Conservation (phyloP, 2,797 vertebrate species). For the Sylvilagus floridanus region DNA sequence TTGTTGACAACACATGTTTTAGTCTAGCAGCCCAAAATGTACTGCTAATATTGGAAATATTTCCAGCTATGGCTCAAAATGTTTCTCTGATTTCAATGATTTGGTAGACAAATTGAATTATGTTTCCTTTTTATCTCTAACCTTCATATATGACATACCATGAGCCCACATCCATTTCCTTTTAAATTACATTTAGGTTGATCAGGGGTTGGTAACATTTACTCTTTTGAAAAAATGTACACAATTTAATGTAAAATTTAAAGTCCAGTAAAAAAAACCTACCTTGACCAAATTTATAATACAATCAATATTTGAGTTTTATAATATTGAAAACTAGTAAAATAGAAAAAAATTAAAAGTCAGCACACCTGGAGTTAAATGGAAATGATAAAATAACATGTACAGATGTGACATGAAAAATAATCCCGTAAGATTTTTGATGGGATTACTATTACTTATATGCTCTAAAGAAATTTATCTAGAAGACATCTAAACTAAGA, state of each 20-base stretch:
- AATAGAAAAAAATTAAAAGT: background rate
- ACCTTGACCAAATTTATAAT: background rate
- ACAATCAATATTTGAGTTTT: background rate
- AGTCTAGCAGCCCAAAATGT: slow-evolving; percentile 24
- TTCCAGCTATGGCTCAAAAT: background rate
- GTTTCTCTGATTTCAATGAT: background rate
- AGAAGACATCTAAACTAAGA: background rate
- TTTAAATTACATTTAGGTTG: background rate
- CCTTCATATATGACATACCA: background rate
- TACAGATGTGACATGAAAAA: background rate
- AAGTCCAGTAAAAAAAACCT: background rate
- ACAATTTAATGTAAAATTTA: background rate
- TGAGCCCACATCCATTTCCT: background rate
- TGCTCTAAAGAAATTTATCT: background rate
- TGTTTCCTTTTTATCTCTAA: slow-evolving; percentile 5
- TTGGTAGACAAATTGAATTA: background rate
- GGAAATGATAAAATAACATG: background rate
- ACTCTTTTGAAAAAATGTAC: background rate
- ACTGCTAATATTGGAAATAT: slow-evolving; percentile 29
- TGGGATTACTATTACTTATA: background rate
- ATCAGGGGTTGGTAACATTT: background rate
- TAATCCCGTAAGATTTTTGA: background rate
- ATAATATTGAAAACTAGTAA: background rate
- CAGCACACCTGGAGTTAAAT: background rate
- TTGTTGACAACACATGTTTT: slow-evolving; percentile 58